Percentiles rank a stretch among this genome's conserved stretches.
These are phyloP conservation scores for Formica exsecta DNA, from an alignment of 1,140 invertebrate species.

Conservation along the genomic window DNA sequence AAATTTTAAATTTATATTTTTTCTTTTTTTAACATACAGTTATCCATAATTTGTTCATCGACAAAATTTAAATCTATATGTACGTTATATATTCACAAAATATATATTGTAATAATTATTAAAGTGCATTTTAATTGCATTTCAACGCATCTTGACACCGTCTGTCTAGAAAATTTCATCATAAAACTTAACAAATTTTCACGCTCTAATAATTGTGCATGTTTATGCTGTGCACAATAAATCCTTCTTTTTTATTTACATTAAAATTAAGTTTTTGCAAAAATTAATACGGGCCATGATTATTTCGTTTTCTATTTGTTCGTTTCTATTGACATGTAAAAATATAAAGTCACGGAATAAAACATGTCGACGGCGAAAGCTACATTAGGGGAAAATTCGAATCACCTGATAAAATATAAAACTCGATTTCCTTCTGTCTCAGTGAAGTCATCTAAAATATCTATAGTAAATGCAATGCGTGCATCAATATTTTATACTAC, in stretches of 20 bases:
- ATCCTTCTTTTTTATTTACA: not conserved
- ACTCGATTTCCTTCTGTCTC: constrained; percentile 55
- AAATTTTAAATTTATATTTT: not conserved
- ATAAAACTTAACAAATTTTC: not conserved
- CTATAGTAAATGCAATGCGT: constrained; percentile 63
- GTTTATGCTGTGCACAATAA: not conserved
- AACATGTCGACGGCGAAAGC: constrained; percentile 12
- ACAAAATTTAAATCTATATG: constrained; percentile 3
- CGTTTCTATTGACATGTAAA: not conserved
- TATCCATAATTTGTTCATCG: not conserved
- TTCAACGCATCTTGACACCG: too few relatives aligned
- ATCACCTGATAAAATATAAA: constrained; percentile 71
- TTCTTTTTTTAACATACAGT: not conserved
- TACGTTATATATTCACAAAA: not conserved
- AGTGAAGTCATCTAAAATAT: constrained; percentile 67
- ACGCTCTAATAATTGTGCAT: not conserved
- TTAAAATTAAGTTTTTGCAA: not conserved
- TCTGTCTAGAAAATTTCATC: not conserved
- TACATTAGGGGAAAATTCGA: constrained; percentile 57
- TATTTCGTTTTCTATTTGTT: not conserved
- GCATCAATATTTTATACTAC: constrained; percentile 75
- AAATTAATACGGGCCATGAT: not conserved
- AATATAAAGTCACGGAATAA: constrained; percentile 11
- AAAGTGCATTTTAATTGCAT: not conserved
- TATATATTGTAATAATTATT: not conserved